Evolutionary conservation across 2,888 invertebrate genomes (phyloP).

Genomic region (Lithophane ornitopus): DNA sequence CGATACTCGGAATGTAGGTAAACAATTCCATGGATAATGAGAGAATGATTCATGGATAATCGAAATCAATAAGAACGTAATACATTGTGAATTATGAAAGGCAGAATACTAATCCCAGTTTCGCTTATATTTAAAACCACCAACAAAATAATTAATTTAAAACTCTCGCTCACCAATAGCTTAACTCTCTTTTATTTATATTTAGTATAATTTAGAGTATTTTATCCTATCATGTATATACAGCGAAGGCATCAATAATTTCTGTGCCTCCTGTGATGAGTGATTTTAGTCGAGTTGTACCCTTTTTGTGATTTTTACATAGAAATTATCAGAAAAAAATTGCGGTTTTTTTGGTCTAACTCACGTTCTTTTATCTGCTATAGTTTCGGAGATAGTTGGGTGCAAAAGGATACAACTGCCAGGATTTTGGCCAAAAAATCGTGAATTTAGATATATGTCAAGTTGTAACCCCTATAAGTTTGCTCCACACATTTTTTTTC

Average conservation of each 20-base stretch:
- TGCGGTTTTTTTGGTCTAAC: too few species aligned
- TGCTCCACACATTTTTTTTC: too few species aligned
- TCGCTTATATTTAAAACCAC: constrained; percentile 31
- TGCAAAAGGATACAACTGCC: too few species aligned
- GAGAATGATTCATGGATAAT: constrained; percentile 3
- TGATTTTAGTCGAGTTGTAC: too few species aligned
- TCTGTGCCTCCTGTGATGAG: too few species aligned
- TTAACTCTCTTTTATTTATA: constrained; percentile 24
- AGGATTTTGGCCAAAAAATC: too few species aligned
- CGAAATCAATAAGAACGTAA: constrained; percentile 38
- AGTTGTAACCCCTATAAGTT: too few species aligned
- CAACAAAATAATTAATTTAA: constrained; percentile 35
- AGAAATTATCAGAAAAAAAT: too few species aligned
- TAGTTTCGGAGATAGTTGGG: too few species aligned
- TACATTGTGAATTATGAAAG: constrained; percentile 36
- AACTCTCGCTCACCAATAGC: constrained; percentile 22
- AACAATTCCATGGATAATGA: constrained; percentile 35
- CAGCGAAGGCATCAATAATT: constrained; percentile 26
- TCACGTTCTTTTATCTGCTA: too few species aligned
- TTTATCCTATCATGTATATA: constrained; percentile 47
- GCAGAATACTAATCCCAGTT: constrained; percentile 19
- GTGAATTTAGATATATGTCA: too few species aligned
- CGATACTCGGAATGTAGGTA: constrained; percentile 27
- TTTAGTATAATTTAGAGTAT: constrained; percentile 27
- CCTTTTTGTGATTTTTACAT: too few species aligned